Conservation (phyloP, 2,888 invertebrate species). For the Leptogaster cylindrica region DNA sequence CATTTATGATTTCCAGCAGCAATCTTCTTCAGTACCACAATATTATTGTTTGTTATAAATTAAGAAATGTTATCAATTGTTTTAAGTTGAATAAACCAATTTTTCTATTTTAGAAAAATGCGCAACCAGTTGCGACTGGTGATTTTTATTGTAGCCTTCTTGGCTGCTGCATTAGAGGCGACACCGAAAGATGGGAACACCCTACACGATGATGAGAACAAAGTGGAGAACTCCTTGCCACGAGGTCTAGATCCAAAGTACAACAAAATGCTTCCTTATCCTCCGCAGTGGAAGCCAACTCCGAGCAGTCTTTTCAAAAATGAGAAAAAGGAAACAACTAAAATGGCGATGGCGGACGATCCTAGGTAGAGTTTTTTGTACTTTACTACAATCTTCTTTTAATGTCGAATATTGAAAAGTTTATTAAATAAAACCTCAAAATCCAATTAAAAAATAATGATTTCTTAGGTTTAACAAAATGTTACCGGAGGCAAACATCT, state of each 20-base stretch:
- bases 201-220: slow-evolving; percentile 51
- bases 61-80: no score
- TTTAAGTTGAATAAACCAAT: no score
- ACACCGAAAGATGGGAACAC: slow-evolving; percentile 50
- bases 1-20: no score
- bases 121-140: slow-evolving; percentile 61
- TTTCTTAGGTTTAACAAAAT: slow-evolving; percentile 57
- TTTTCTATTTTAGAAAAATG: slow-evolving; percentile 51
- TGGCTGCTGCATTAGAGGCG: slow-evolving; percentile 52
- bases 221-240: slow-evolving; percentile 44
- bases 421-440: no score
- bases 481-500: slow-evolving; percentile 52
- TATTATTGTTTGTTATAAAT: no score
- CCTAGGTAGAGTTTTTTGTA: slow-evolving; percentile 48
- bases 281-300: slow-evolving; percentile 48
- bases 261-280: slow-evolving; percentile 53
- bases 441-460: no score
- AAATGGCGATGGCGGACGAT: slow-evolving; percentile 49
- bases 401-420: slow-evolving; percentile 7
- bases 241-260: slow-evolving; percentile 44
- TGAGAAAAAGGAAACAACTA: slow-evolving; percentile 50
- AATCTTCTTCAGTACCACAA: no score
- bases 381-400: slow-evolving; percentile 7
- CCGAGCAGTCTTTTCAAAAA: slow-evolving; percentile 24
- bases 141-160: slow-evolving; percentile 55